Evolutionary conservation across 2,888 invertebrate species (phyloP).

Genomic region (Micoletzkya japonica): DNA sequence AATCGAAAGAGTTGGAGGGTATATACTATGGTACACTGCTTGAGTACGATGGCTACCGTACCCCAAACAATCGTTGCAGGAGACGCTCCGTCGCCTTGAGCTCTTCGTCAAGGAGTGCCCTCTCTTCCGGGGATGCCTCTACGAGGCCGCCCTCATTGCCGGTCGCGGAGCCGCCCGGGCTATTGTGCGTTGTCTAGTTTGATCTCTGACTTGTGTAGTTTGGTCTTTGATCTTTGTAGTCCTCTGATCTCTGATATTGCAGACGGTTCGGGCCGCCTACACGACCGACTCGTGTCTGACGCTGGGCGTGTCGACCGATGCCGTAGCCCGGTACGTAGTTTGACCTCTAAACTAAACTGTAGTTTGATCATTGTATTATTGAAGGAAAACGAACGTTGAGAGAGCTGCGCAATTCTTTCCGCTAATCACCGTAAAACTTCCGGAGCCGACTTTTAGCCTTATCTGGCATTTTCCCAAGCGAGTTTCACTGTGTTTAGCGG

Average conservation of each 20-base stretch:
- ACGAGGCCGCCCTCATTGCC: neutral
- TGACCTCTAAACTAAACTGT: no score
- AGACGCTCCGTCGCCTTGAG: neutral
- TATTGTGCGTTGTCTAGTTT: neutral
- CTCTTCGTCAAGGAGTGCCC: neutral
- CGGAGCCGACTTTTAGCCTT: no score
- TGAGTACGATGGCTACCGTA: neutral
- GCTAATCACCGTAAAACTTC: no score
- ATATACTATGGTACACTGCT: neutral
- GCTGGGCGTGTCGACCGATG: neutral
- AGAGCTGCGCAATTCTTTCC: no score
- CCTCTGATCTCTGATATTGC: neutral
- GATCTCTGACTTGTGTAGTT: neutral
- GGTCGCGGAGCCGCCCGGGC: neutral
- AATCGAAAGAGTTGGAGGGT: neutral
- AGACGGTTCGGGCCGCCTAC: slow-evolving; percentile 22
- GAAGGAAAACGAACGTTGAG: no score
- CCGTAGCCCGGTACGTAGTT: neutral
- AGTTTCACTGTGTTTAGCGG: no score
- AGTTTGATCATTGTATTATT: no score
- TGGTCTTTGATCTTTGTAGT: neutral
- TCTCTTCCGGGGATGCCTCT: neutral
- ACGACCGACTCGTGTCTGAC: neutral
- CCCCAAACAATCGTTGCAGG: slow-evolving; percentile 20
- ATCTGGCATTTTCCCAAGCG: no score